phyloP scores from a whole-genome alignment of 2,888 invertebrate genomes.

The Agonopterix arenella region DNA sequence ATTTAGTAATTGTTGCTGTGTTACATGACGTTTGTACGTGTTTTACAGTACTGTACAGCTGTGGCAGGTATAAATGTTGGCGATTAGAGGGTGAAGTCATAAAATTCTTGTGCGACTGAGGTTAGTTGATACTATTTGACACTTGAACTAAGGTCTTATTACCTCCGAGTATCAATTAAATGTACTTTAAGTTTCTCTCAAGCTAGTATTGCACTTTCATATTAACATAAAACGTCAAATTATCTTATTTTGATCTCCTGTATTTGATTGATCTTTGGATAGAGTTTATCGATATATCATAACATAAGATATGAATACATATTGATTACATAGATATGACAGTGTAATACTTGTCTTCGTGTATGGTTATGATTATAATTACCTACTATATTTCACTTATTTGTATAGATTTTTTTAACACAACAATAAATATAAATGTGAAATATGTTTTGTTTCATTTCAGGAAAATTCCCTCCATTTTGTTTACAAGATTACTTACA shows the following conservation, averaged over 20 bases:
- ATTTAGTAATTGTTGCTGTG: conserved; percentile 62
- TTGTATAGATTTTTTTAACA: conserved; percentile 75
- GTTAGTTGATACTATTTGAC: conserved; percentile 66
- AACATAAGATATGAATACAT: conserved; percentile 17
- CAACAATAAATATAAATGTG: conserved; percentile 76
- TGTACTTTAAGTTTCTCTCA: conserved; percentile 58
- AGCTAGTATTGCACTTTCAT: conserved; percentile 43
- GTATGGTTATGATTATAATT: conserved; percentile 65
- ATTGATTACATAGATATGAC: conserved; percentile 24
- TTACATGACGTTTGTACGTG: conserved; percentile 42
- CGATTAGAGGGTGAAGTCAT: conserved; percentile 37
- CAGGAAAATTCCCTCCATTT: neutral
- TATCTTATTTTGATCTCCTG: conserved; percentile 12
- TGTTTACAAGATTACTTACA: neutral
- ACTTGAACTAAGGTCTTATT: conserved; percentile 66
- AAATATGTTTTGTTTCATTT: conserved; percentile 53
- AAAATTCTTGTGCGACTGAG: conserved; percentile 58
- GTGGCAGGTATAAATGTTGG: conserved; percentile 26
- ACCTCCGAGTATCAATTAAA: conserved; percentile 77
- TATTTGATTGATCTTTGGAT: conserved; percentile 10
- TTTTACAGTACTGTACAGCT: conserved; percentile 40
- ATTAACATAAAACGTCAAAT: conserved; percentile 5
- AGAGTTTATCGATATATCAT: conserved; percentile 12
- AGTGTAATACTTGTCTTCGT: conserved; percentile 48
- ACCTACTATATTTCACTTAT: conserved; percentile 67